Evolutionary conservation across 2,888 invertebrate species (phyloP).

Genomic region (Agrochola lota): DNA sequence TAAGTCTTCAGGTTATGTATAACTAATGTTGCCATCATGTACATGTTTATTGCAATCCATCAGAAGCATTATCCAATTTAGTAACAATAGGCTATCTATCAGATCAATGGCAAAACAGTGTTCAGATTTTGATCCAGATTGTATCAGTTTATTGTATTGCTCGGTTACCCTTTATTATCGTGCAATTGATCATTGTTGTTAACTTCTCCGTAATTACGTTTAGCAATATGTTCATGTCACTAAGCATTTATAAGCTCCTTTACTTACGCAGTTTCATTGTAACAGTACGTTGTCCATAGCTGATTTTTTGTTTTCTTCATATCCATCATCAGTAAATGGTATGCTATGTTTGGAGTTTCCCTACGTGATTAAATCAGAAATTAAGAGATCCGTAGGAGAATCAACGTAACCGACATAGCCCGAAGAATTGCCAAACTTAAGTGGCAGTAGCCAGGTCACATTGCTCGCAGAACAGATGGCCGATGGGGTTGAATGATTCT

Average conservation of each 20-base stretch:
- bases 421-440: too few relatives aligned
- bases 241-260: neutral
- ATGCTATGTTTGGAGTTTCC: too few relatives aligned
- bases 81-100: conserved; percentile 51
- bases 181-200: conserved; percentile 50
- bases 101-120: conserved; percentile 51
- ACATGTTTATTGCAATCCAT: conserved; percentile 36
- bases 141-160: conserved; percentile 48
- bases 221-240: conserved; percentile 39
- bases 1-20: conserved; percentile 5
- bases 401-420: too few relatives aligned
- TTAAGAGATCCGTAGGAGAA: too few relatives aligned
- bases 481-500: too few relatives aligned
- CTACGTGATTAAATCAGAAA: too few relatives aligned
- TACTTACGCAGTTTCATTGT: neutral
- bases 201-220: conserved; percentile 33
- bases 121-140: conserved; percentile 51
- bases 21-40: conserved; percentile 24
- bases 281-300: accelerated
- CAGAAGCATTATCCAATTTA: conserved; percentile 35
- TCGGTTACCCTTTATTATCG: conserved; percentile 34
- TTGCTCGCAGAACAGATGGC: too few relatives aligned
- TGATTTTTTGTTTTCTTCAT: neutral
- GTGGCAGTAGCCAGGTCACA: too few relatives aligned
- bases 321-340: neutral